Evolutionary conservation across 2,113 vertebrate genomes (phyloP).

Genomic region (Limnothrissa miodon): DNA sequence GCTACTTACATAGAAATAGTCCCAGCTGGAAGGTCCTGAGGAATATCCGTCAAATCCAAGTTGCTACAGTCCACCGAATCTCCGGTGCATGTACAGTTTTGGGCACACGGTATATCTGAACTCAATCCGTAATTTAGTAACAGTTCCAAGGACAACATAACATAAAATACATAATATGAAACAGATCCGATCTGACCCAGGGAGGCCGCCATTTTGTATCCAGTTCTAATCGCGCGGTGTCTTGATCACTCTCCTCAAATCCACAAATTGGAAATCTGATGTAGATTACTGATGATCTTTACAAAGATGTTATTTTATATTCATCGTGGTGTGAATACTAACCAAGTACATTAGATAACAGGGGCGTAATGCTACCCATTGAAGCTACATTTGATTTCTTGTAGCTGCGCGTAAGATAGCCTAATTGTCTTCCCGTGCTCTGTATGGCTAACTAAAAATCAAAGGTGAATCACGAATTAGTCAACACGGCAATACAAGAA

Average conservation of each 20-base stretch:
- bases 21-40: slow-evolving; percentile 79
- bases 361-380: background rate
- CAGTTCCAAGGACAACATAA: slow-evolving; percentile 61
- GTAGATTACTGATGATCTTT: background rate
- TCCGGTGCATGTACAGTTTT: slow-evolving; percentile 78
- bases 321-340: slow-evolving; percentile 11
- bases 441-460: slow-evolving; percentile 50
- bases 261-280: slow-evolving; percentile 46
- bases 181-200: slow-evolving; percentile 69
- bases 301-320: slow-evolving; percentile 14
- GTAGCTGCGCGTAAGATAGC: slow-evolving; percentile 3
- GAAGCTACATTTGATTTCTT: slow-evolving; percentile 12
- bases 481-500: slow-evolving; percentile 17
- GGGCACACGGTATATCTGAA: slow-evolving; percentile 66
- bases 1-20: slow-evolving; percentile 87
- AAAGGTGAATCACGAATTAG: slow-evolving; percentile 54
- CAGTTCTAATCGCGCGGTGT: slow-evolving; percentile 68
- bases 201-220: slow-evolving; percentile 92
- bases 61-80: slow-evolving; percentile 81
- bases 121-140: slow-evolving; percentile 43
- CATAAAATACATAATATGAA: slow-evolving; percentile 60
- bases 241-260: slow-evolving; percentile 55
- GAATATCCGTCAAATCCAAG: slow-evolving; percentile 70
- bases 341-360: background rate
- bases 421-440: slow-evolving; percentile 19